Percentiles rank a stretch among this genome's conserved stretches.
phyloP scores from a whole-genome alignment of 2,113 vertebrate species.

The Vireo altiloquus region DNA sequence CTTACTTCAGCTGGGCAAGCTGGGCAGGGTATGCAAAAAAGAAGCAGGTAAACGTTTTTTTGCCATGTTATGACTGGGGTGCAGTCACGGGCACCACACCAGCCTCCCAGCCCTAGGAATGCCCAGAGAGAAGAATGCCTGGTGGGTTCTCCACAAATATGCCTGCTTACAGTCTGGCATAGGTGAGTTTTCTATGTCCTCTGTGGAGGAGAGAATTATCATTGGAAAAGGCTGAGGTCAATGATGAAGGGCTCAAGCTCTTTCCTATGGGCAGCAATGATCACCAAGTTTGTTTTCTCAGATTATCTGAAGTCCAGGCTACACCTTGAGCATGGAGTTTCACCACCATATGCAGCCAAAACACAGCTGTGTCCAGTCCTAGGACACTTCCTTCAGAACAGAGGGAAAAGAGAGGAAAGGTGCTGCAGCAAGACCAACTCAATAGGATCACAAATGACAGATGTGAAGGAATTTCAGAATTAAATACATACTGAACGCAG shows the following conservation, averaged over 20 bases:
- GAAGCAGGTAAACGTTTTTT: background rate
- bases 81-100: rapidly evolving
- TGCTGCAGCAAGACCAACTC: background rate
- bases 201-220: background rate
- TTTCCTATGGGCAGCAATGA: background rate
- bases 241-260: background rate
- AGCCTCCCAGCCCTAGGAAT: background rate
- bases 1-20: background rate
- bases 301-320: background rate
- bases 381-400: background rate
- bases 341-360: background rate
- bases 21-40: background rate
- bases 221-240: rapidly evolving
- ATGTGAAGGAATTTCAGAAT: background rate
- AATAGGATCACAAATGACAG: background rate
- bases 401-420: background rate
- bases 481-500: background rate
- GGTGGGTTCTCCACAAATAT: background rate
- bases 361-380: background rate
- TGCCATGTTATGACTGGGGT: background rate
- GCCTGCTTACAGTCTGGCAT: background rate
- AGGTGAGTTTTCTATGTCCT: background rate
- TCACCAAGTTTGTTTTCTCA: background rate
- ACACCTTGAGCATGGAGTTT: background rate
- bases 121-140: background rate